Evolutionary conservation across 1,140 invertebrate species (phyloP).

Genomic region (Centruroides sculpturatus): DNA sequence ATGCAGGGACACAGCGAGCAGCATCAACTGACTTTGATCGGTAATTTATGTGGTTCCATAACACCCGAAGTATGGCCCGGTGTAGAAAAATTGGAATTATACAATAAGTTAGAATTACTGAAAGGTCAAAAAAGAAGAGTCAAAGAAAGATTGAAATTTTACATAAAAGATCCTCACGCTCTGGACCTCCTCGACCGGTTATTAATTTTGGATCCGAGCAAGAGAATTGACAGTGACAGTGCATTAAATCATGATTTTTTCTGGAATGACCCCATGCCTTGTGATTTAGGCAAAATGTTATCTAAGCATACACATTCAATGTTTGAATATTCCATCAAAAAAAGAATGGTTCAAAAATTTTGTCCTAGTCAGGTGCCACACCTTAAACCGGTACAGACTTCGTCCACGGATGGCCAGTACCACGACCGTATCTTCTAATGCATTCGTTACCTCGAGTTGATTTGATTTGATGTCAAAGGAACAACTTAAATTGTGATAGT

Average conservation of each 20-base stretch:
- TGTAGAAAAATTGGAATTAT: conserved; percentile 83
- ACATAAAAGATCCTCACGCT: conserved; percentile 74
- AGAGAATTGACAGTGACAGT: conserved; percentile 77
- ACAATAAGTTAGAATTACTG: conserved; percentile 76
- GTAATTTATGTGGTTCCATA: conserved; percentile 91
- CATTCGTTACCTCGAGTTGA: no score
- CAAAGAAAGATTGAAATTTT: conserved; percentile 63
- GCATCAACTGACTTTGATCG: conserved; percentile 87
- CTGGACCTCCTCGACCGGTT: conserved; percentile 89
- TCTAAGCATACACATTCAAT: conserved; percentile 86
- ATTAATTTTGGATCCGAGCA: conserved; percentile 77
- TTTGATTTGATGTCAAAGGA: no score
- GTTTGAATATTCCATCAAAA: conserved; percentile 84
- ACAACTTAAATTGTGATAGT: no score
- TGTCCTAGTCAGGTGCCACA: conserved; percentile 15
- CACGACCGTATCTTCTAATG: no score
- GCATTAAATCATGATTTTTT: conserved; percentile 97
- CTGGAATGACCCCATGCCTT: conserved; percentile 92
- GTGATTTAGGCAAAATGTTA: conserved; percentile 80
- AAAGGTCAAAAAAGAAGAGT: conserved; percentile 81
- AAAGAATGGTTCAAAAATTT: conserved; percentile 19
- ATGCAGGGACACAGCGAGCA: conserved; percentile 79
- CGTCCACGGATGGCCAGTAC: conserved; percentile 7
- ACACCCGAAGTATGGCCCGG: conserved; percentile 72
- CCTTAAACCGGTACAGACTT: conserved; percentile 24